Evolutionary conservation across 2,797 vertebrate genomes (phyloP), one percentile per base, ranked within the genome.

Genomic region (Siniperca undulata): DNA sequence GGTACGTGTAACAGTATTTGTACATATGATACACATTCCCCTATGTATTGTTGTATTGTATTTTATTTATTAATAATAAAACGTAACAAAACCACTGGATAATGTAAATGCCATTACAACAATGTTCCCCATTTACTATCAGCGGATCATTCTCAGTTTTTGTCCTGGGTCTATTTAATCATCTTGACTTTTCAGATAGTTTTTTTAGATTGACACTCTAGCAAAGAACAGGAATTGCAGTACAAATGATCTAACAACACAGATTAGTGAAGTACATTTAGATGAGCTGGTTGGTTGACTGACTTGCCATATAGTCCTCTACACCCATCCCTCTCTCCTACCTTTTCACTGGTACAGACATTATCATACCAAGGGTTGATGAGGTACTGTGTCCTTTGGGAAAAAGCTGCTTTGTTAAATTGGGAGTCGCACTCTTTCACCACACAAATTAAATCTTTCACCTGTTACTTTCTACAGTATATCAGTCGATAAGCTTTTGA

Each of bases 401-500:
- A 7, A 53, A 78, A 71, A 74, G 0, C n/a, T 42, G 38, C 42
- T 71, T 78, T 46, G 53, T 78, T 70, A 59, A 71, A 86, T 67
- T 6, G 16, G 7, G 14, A 55, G 19, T 61, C 71, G 11, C 38
- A 50, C 24, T 72, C 11, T 56, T 81, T 84, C 64, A 66, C 17
- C 50, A 71, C 22, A 52, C 46, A 68, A 76, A 77, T 66, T 0
- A 77, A 84, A 66, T 66, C 10, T 19, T 80, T 72, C 53, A 78
- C 74, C 52, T 81, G 72, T 76, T 74, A 72, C 76, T 84, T 79
- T 71, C 34, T 70, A 66, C 59, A 7, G 65, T 17, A 27, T 64
- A 74, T 78, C 52, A 74, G 62, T 59, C 58, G 27, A 68, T 72
- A 75, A 70, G 79, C 70, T 75, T 85, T 73, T 82, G 83, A 91